Base-by-base conservation (phyloP, 2,797 vertebrate genomes). In the Glossophaga mutica region DNA sequence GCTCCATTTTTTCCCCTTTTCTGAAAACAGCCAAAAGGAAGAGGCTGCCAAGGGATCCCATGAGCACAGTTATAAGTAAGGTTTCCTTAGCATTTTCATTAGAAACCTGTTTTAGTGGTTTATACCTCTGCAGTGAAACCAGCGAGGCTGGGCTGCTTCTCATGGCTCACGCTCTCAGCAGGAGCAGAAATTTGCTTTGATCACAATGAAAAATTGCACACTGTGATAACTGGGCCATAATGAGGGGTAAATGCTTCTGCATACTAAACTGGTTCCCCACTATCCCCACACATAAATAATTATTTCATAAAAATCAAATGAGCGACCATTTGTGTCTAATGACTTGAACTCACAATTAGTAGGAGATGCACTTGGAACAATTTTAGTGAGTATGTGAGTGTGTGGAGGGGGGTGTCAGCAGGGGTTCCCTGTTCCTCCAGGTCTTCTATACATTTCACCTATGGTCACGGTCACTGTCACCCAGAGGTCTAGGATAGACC, bases 61-160 rank as follows among this genome's bases (percentile, higher is more conserved):
- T 46, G 57, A 97, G 94, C 96, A 97, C 57, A 87, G 90, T 97
- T 97, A 98, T 96, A 98, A 98, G 98, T 98, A 98, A 97, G 96
- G 79, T 97, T 98, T 97, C 97, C 97, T 97, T 96, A 96, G 93
- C 70, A 87, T 97, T 98, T 98, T 97, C 94, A 97, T 98, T 97
- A 98, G 95, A 98, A 98, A 97, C 94, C 65, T 91, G 68, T 50
- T 97, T 95, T 44, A 73, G 96, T 79, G 97, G 96, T 94, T 98
- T 96, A 44, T 4, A 95, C 84, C 91, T 97, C 96, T 16, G 71
- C 86, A 90, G 78, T 84, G 97, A 96, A 97, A 97, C 84, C 29
- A 0, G 8, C 22, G 14, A 26, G n/a, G 95, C 57, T 0, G 0
- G 1, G 3, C 46, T n/a, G 55, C 82, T 83, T 77, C 91, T 96